phyloP scores from a whole-genome alignment of 2,113 vertebrate genomes.

The Sula dactylatra region DNA sequence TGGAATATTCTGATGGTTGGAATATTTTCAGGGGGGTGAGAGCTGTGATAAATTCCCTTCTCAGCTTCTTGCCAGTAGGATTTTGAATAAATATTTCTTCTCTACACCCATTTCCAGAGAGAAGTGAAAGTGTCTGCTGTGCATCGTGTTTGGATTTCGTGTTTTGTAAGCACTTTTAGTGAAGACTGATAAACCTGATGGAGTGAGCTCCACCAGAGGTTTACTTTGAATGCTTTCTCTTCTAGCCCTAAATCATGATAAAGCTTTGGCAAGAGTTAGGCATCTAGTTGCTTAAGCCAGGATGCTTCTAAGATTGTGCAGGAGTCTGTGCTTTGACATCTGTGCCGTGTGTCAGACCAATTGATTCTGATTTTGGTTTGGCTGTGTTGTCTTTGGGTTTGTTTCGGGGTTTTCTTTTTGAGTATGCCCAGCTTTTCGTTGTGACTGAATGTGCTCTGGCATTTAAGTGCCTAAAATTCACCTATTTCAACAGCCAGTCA shows the following conservation, averaged over 20 bases:
- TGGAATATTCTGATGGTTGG: neutral
- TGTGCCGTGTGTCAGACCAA: neutral
- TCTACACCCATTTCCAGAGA: neutral
- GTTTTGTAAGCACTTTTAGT: neutral
- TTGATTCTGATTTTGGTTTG: neutral
- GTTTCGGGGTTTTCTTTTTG: neutral
- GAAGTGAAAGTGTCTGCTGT: neutral
- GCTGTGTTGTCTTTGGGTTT: neutral
- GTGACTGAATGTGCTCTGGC: neutral
- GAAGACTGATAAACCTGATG: neutral
- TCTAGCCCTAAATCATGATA: neutral
- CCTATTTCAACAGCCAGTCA: neutral
- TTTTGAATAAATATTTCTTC: neutral
- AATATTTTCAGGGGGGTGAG: accelerated
- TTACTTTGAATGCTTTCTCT: neutral
- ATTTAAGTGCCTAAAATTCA: slow-evolving; percentile 15
- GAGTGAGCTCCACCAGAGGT: neutral
- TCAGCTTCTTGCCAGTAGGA: neutral
- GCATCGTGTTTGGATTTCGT: neutral
- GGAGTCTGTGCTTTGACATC: neutral
- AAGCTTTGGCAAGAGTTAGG: neutral
- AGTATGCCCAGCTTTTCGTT: neutral
- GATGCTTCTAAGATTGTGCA: neutral
- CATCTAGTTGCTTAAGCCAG: neutral
- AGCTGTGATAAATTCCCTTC: neutral